Evolutionary conservation across 2,113 vertebrate genomes (phyloP).

Genomic region (Cranoglanis bouderius): DNA sequence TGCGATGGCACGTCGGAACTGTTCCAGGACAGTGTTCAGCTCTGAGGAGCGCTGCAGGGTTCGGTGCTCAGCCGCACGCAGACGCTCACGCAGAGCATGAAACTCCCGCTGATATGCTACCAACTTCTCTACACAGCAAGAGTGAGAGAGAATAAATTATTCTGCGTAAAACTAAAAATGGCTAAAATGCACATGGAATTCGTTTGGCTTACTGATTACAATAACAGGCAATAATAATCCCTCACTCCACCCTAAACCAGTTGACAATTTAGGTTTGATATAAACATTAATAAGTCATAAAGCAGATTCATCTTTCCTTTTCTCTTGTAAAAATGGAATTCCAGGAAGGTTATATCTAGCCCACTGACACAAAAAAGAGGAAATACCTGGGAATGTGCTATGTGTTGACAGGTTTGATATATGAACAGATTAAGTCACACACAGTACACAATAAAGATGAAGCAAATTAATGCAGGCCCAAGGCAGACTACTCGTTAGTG

Average conservation of each 20-base stretch:
- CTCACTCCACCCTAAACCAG: neutral
- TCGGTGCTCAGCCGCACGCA: conserved; percentile 92
- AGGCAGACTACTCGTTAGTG: conserved; percentile 3
- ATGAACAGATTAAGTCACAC: neutral
- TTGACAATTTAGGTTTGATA: neutral
- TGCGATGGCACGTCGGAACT: conserved; percentile 87
- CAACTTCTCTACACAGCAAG: conserved; percentile 79
- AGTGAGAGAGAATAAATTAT: neutral
- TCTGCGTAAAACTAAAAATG: neutral
- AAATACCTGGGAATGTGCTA: neutral
- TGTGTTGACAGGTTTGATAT: neutral
- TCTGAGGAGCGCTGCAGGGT: conserved; percentile 95
- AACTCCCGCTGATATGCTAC: conserved; percentile 95
- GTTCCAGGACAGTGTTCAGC: conserved; percentile 89
- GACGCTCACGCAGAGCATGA: conserved; percentile 92
- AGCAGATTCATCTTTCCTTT: neutral
- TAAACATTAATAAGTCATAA: neutral
- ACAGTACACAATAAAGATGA: neutral
- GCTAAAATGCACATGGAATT: neutral
- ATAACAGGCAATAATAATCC: neutral
- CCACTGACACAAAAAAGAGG: neutral
- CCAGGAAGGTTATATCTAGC: conserved; percentile 6
- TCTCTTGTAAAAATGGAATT: neutral
- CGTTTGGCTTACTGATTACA: neutral
- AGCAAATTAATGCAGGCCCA: neutral